Conservation (phyloP, 2,888 invertebrate genomes). For the Pandemis corylana region DNA sequence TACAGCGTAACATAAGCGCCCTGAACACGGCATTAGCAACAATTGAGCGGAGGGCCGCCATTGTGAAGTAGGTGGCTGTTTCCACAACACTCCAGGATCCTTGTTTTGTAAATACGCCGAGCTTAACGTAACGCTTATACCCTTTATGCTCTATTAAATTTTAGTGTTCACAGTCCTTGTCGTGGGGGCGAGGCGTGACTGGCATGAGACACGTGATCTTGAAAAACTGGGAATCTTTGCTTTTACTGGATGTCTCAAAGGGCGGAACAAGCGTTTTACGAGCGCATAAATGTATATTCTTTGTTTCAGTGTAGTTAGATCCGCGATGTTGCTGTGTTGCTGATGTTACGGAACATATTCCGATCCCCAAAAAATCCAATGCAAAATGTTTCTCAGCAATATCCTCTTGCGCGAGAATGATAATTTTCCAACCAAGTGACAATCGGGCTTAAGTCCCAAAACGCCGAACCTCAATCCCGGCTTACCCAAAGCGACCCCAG, state of each 20-base stretch:
- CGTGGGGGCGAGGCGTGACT: conserved; percentile 34
- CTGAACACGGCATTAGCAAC: conserved; percentile 59
- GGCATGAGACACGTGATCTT: conserved; percentile 36
- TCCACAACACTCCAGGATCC: conserved; percentile 44
- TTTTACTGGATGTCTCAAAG: conserved; percentile 27
- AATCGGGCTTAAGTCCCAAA: conserved; percentile 26
- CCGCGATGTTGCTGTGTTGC: background rate
- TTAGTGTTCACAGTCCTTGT: conserved; percentile 33
- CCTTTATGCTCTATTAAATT: conserved; percentile 38
- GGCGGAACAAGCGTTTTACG: conserved; percentile 33
- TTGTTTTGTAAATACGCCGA: conserved; percentile 55
- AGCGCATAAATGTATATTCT: conserved; percentile 18
- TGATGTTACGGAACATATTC: conserved; percentile 17
- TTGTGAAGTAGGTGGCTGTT: conserved; percentile 41
- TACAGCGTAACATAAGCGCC: conserved; percentile 55
- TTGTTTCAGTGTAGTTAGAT: background rate
- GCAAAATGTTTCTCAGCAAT: conserved; percentile 10
- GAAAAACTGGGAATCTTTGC: conserved; percentile 23
- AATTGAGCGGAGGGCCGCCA: conserved; percentile 51
- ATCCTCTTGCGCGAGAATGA: conserved; percentile 24
- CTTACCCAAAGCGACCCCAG: conserved; percentile 33
- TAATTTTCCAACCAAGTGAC: conserved; percentile 38
- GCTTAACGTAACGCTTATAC: conserved; percentile 35
- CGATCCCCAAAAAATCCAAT: conserved; percentile 6
- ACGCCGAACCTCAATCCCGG: conserved; percentile 20